A percentile compares a stretch with the other conserved stretches of the same genome.
Evolutionary conservation across 2,113 vertebrate genomes (phyloP).

Genomic region (Rana temporaria): DNA sequence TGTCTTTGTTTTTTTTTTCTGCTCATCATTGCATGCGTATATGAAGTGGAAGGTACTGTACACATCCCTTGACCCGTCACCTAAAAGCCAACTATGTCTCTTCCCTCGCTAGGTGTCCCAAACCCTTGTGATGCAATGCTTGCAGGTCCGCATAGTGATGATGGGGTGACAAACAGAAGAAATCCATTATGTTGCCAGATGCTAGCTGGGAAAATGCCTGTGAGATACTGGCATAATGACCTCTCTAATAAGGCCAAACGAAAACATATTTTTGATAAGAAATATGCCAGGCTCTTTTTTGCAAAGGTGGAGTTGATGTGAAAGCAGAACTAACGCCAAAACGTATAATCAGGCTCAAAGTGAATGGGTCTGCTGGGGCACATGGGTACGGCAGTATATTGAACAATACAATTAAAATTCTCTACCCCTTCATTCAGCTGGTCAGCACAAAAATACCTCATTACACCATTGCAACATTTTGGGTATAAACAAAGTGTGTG

Average conservation of each 20-base stretch:
- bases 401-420: too few species aligned
- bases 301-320: too few species aligned
- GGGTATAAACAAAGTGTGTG: too few species aligned
- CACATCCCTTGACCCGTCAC: constrained; percentile 50
- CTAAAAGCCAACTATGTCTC: constrained; percentile 18
- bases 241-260: background rate
- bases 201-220: background rate
- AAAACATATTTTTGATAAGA: too few species aligned
- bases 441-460: too few species aligned
- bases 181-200: constrained; percentile 38
- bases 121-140: constrained; percentile 43
- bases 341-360: too few species aligned
- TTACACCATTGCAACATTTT: too few species aligned
- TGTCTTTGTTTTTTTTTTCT: constrained; percentile 50
- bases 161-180: background rate
- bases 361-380: too few species aligned
- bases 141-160: constrained; percentile 4
- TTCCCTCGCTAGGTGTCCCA: constrained; percentile 19
- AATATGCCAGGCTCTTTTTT: too few species aligned
- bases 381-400: too few species aligned
- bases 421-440: too few species aligned
- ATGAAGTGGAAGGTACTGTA: constrained; percentile 74
- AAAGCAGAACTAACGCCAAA: too few species aligned
- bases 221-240: background rate
- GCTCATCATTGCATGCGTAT: constrained; percentile 63